Conservation (phyloP, 2,797 vertebrate species). For the Champsocephalus gunnari region DNA sequence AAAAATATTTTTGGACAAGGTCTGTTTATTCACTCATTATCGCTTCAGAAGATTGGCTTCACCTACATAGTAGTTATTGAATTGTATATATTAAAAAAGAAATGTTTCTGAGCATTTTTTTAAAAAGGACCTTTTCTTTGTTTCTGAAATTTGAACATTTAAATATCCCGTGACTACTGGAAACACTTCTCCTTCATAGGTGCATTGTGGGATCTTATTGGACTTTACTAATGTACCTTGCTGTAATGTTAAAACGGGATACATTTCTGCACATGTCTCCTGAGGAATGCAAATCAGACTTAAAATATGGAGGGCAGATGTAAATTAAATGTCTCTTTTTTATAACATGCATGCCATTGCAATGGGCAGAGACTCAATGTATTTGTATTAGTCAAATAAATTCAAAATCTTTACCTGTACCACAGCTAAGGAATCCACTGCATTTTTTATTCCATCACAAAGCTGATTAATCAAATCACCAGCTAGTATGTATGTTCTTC, state of each 20-base stretch:
- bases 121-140: too few species aligned
- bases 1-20: neutral
- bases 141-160: neutral
- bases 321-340: conserved; percentile 26
- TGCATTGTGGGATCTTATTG: neutral
- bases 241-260: neutral
- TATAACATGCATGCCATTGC: conserved; percentile 3
- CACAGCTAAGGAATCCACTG: too few species aligned
- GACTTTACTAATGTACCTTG: neutral
- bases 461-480: too few species aligned
- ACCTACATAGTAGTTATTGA: too few species aligned
- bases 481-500: too few species aligned
- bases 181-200: neutral
- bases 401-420: conserved; percentile 8
- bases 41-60: too few species aligned
- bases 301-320: conserved; percentile 10
- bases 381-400: conserved; percentile 1
- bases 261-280: conserved; percentile 1
- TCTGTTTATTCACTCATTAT: neutral
- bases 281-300: conserved; percentile 21
- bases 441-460: too few species aligned
- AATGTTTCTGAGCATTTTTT: too few species aligned
- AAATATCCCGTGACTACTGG: neutral
- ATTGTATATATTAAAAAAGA: too few species aligned
- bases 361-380: conserved; percentile 13